Conservation (phyloP, 2,113 vertebrate genomes). For the Anhinga anhinga region DNA sequence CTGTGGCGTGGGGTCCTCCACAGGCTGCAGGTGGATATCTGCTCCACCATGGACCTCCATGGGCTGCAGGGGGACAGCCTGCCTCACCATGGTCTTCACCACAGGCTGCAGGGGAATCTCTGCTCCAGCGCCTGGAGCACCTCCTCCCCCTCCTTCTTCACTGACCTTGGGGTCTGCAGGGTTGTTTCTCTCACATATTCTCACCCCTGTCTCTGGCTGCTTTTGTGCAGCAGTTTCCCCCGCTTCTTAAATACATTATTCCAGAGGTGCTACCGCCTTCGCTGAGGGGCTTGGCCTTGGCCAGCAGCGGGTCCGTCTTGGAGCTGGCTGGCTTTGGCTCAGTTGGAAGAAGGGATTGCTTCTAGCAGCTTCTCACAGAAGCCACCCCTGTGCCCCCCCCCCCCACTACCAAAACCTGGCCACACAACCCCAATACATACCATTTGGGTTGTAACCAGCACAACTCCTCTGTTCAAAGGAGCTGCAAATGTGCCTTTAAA, state of each 20-base stretch:
- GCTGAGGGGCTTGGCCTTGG: background rate
- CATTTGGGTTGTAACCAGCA: background rate
- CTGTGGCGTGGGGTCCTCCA: no score
- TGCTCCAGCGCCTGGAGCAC: background rate
- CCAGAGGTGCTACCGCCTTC: background rate
- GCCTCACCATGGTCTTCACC: background rate
- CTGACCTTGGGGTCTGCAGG: background rate
- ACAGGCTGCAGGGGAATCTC: background rate
- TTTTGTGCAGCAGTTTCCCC: no score
- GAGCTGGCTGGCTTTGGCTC: background rate
- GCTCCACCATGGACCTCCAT: background rate
- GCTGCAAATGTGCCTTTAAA: background rate
- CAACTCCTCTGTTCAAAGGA: background rate
- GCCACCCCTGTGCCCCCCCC: background rate
- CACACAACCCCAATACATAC: background rate
- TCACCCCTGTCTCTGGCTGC: background rate
- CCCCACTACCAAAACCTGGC: background rate
- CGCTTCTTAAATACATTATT: background rate
- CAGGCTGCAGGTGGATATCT: background rate
- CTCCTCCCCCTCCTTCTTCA: background rate
- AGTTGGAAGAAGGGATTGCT: background rate
- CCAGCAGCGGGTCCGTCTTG: accelerated
- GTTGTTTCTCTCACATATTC: background rate
- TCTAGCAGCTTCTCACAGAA: background rate
- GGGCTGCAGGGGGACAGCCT: background rate